Conservation (phyloP, 2,113 vertebrate species). For the Galbula dea region DNA sequence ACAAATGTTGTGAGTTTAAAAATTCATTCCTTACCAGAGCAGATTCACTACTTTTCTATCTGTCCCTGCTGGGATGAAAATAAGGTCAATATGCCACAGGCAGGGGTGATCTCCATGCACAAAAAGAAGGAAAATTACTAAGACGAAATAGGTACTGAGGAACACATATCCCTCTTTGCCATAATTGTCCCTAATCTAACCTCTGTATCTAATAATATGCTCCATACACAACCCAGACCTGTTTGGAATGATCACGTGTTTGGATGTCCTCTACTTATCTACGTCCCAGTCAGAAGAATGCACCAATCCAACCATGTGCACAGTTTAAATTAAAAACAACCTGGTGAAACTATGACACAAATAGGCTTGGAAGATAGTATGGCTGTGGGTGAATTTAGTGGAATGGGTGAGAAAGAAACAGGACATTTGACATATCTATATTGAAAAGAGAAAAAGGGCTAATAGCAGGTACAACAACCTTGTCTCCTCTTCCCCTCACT, state of each 20-base stretch:
- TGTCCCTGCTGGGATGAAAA: not conserved
- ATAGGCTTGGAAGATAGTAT: not conserved
- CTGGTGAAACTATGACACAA: not conserved
- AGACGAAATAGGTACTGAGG: not conserved
- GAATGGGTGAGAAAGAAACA: not conserved
- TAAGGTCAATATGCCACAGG: constrained; percentile 3
- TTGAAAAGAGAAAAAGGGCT: not conserved
- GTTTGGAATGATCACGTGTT: not conserved
- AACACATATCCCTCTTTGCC: not conserved
- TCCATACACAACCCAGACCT: not conserved
- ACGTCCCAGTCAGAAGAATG: not conserved
- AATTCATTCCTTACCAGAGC: not conserved
- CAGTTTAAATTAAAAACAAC: not conserved
- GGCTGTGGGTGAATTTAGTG: not conserved
- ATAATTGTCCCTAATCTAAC: not conserved
- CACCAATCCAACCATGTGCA: not conserved
- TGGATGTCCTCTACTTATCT: not conserved
- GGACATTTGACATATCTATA: not conserved
- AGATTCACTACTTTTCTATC: constrained; percentile 2
- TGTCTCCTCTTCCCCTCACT: not conserved
- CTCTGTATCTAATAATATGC: not conserved
- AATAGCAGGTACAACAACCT: not conserved
- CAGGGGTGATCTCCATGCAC: not conserved
- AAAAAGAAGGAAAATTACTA: not conserved
- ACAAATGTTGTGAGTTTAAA: not conserved